Evolutionary conservation across 2,888 invertebrate genomes (phyloP).

Genomic region (Ectobius pallidus): DNA sequence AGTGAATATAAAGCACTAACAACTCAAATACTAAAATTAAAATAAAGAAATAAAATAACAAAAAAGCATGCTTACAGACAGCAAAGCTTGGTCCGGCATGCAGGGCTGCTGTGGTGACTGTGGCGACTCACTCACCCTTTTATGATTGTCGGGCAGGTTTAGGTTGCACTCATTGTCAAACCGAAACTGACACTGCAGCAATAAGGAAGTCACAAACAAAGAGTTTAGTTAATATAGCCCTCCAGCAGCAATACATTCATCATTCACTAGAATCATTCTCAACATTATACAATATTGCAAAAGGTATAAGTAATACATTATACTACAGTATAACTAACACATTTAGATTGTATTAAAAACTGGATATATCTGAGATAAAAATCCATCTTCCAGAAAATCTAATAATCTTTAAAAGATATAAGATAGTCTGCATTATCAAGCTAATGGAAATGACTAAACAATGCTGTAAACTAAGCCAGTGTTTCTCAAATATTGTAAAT

Average conservation of each 20-base stretch:
- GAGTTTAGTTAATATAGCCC: conserved; percentile 3
- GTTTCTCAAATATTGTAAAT: conserved; percentile 11
- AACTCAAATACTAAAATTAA: no score
- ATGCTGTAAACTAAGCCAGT: not conserved
- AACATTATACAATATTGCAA: not conserved
- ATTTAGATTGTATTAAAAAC: not conserved
- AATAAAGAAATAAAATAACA: not conserved
- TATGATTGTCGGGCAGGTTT: conserved; percentile 97
- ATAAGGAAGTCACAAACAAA: conserved; percentile 31
- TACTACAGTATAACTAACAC: conserved; percentile 3
- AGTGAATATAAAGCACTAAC: no score
- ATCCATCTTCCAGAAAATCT: not conserved
- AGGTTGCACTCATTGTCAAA: conserved; percentile 99
- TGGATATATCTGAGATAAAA: not conserved
- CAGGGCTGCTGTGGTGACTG: conserved; percentile 43
- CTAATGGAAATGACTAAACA: not conserved
- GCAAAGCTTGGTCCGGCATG: conserved; percentile 58
- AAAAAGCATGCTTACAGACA: conserved; percentile 63
- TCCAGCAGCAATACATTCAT: not conserved
- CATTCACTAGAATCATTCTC: not conserved
- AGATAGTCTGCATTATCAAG: not conserved
- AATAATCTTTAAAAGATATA: not conserved
- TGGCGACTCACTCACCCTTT: conserved; percentile 83
- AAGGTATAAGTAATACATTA: not conserved
- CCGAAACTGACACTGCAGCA: conserved; percentile 94